Base-by-base conservation (phyloP, 2,797 vertebrate species). In the Tragelaphus eurycerus region DNA sequence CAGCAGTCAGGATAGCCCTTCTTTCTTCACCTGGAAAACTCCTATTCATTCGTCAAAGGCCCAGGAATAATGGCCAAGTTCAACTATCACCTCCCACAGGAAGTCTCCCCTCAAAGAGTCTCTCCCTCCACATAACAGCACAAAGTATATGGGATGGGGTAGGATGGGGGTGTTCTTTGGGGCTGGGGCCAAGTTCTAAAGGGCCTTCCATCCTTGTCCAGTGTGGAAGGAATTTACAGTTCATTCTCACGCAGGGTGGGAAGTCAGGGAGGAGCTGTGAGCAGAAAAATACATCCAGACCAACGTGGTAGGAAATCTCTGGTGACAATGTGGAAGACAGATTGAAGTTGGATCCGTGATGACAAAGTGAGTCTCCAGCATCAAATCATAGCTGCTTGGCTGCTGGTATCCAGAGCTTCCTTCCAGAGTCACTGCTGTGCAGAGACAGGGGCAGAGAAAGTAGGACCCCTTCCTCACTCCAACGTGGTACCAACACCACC, bases 401-500 rank as follows among this genome's bases (percentile, higher is more conserved):
- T 4, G 43, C 23, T 16, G 10, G 23, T 5, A 14, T 25, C 90
- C 78, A 55, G 14, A 17, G 67, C 0, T 1, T 55, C 81, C 59
- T 31, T 23, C 59, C 55, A 48, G 60, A 12, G 15, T 38, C 27
- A 3, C 85, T 34, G 38, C 54, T 0, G 1, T 19, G 50, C 60
- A 86, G 23, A 27, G 38, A 59, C 48, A 11, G 25, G 0, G 1
- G 11, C 1, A 4, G 29, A 52, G 50, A 27, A 27, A n/a, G 34
- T 21, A 23, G 34, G 7, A 25, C 17, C 46, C 25, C 12, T 25
- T 7, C 7, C 7, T 29, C 6, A 4, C 62, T 3, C 11, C n/a
- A 7, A 3, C 0, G 1, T 21, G 64, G 23, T 3, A 6, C 21
- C 82, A 6, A 21, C 34, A 31, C 4, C 43, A 0, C 17, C 1